These are phyloP conservation scores for Plutella xylostella DNA, from an alignment of 2,888 invertebrate species.

Conservation along the genomic window DNA sequence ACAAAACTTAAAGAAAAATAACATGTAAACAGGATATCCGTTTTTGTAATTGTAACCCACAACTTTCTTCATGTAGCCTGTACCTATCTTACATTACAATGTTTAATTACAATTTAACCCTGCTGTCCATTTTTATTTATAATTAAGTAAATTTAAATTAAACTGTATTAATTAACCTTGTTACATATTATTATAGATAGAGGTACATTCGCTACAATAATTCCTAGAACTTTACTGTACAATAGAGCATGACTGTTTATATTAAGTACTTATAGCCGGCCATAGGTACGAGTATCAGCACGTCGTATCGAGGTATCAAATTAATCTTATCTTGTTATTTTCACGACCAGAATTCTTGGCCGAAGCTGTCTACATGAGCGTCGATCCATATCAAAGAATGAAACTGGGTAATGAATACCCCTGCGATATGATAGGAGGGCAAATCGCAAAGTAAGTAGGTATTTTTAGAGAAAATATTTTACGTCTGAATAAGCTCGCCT, in stretches of 20 bases:
- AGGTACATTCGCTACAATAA: too few relatives aligned
- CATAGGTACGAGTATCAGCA: not conserved
- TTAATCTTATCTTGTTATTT: not conserved
- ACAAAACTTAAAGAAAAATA: not conserved
- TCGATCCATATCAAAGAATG: conserved; percentile 73
- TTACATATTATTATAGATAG: too few relatives aligned
- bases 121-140: too few relatives aligned
- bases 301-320: not conserved
- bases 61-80: too few relatives aligned
- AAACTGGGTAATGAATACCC: conserved; percentile 47
- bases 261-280: too few relatives aligned
- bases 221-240: too few relatives aligned
- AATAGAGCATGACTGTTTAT: too few relatives aligned
- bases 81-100: too few relatives aligned
- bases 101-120: too few relatives aligned
- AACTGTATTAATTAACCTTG: too few relatives aligned
- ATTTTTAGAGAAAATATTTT: not conserved
- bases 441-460: conserved; percentile 73
- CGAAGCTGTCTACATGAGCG: conserved; percentile 75
- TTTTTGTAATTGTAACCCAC: not conserved
- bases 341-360: conserved; percentile 67
- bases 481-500: not conserved
- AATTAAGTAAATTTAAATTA: too few relatives aligned
- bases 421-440: conserved; percentile 75
- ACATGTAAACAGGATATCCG: not conserved